A percentile compares a stretch with the other conserved stretches of the same genome.
phyloP scores from a whole-genome alignment of 2,113 vertebrate species.

The Albula goreensis region DNA sequence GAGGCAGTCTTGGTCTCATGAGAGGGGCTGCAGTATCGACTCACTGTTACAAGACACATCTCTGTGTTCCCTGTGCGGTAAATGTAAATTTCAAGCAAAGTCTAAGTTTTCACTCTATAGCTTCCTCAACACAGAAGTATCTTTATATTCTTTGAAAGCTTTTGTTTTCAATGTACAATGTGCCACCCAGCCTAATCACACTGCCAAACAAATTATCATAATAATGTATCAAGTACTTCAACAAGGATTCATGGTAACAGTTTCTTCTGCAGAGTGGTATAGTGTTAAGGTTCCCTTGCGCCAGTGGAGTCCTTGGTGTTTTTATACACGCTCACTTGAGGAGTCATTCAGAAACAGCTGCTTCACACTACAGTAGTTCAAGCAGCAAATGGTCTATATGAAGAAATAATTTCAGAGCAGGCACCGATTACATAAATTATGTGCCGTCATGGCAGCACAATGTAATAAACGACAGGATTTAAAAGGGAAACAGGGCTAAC shows the following conservation, averaged over 20 bases:
- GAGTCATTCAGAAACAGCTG: not conserved
- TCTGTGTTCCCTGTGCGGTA: not conserved
- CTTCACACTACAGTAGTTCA: not conserved
- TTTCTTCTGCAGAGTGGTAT: not conserved
- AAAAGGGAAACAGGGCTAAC: not conserved
- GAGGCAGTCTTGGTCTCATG: not conserved
- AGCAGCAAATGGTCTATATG: slow-evolving; percentile 2
- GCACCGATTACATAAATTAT: not conserved
- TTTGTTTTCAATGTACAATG: not conserved
- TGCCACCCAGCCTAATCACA: not conserved
- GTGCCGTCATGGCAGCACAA: not conserved
- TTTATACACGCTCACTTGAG: not conserved
- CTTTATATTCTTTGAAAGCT: not conserved
- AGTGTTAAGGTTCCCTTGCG: not conserved
- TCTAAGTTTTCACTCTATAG: not conserved
- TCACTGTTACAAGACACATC: not conserved
- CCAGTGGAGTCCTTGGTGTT: not conserved
- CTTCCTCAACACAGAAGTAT: not conserved
- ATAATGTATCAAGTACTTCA: not conserved
- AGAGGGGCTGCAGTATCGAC: not conserved
- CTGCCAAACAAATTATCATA: not conserved
- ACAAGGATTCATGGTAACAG: not conserved
- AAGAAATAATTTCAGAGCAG: not conserved
- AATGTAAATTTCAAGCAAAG: not conserved
- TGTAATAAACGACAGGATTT: not conserved